These are phyloP conservation scores for Vipera latastei DNA, from an alignment of 2,797 vertebrate genomes.

Conservation along the genomic window DNA sequence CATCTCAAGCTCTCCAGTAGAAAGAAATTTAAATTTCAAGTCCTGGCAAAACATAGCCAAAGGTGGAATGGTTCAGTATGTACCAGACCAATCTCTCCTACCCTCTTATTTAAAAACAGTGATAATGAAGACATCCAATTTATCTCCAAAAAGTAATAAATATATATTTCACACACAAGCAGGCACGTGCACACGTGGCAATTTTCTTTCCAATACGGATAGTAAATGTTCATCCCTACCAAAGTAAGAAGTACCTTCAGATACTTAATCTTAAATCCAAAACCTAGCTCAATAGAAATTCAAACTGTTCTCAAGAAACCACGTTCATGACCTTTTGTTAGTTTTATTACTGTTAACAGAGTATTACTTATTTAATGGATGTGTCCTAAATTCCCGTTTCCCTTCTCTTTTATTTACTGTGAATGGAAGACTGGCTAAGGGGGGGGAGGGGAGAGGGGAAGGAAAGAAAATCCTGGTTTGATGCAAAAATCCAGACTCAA, in stretches of 20 bases:
- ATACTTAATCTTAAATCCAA: not conserved
- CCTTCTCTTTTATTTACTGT: not conserved
- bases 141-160: not conserved
- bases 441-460: no score
- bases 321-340: not conserved
- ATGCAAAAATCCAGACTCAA: no score
- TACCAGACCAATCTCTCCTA: not conserved
- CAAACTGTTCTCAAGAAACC: not conserved
- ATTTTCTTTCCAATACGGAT: not conserved
- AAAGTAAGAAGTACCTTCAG: not conserved
- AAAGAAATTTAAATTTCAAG: not conserved
- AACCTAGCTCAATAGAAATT: not conserved
- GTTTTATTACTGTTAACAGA: not conserved
- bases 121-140: not conserved
- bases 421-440: not conserved
- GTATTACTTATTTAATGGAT: not conserved
- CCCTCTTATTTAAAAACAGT: not conserved
- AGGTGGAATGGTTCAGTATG: not conserved
- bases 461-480: not conserved
- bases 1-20: not conserved
- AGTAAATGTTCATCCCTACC: not conserved
- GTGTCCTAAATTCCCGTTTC: not conserved
- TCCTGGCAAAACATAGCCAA: not conserved
- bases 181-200: not conserved
- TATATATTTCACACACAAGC: not conserved